Evolutionary conservation across 2,797 vertebrate species (phyloP).

Genomic region (Phataginus tetradactyla): DNA sequence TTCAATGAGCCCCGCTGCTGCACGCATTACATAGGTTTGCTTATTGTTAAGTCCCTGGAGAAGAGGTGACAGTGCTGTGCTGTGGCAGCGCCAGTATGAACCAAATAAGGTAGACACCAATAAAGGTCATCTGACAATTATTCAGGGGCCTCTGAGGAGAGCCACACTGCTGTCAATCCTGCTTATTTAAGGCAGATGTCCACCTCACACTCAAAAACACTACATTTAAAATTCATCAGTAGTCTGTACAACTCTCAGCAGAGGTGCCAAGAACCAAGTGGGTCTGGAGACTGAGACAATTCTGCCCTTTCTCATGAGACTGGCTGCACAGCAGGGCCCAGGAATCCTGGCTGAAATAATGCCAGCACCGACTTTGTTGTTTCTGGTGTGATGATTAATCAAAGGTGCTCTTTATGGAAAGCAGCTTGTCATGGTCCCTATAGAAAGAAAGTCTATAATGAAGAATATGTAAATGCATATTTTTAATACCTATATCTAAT

Average conservation of each 20-base stretch:
- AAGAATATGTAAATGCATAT: not conserved
- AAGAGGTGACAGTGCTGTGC: not conserved
- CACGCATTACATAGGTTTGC: not conserved
- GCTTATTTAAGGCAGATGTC: not conserved
- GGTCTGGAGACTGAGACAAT: constrained; percentile 15
- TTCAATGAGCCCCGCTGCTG: not conserved
- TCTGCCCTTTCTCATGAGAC: not conserved
- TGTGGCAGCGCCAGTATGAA: not conserved
- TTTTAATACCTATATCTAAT: not conserved
- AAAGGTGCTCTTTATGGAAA: constrained; percentile 16
- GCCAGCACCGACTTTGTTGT: not conserved
- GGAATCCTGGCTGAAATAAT: not conserved
- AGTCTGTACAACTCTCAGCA: not conserved
- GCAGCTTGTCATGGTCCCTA: not conserved
- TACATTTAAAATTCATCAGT: constrained; percentile 32
- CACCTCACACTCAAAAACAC: constrained; percentile 38
- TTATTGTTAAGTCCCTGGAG: not conserved
- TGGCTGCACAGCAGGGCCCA: not conserved
- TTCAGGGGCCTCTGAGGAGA: not conserved
- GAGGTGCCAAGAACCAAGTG: constrained; percentile 35
- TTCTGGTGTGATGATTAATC: not conserved
- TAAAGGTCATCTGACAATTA: constrained; percentile 49
- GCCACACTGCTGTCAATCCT: not conserved
- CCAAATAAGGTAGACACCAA: not conserved
- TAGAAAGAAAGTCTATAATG: not conserved